These are phyloP conservation scores for Aphis gossypii DNA, from an alignment of 1,140 invertebrate species.

Conservation along the genomic window DNA sequence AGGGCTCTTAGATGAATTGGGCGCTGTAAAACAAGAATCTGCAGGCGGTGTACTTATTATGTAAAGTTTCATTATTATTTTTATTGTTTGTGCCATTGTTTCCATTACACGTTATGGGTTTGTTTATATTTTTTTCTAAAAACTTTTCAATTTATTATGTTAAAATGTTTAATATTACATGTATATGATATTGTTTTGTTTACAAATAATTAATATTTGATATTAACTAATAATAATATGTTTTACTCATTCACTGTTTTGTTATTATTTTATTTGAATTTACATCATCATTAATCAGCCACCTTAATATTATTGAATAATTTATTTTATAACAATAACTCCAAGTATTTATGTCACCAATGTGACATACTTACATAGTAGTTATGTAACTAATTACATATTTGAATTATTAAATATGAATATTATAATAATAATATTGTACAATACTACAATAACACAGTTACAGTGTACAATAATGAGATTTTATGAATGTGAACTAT, in stretches of 20 bases:
- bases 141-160: neutral
- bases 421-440: neutral
- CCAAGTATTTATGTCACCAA: neutral
- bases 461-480: neutral
- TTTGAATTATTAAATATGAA: too few species aligned
- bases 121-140: neutral
- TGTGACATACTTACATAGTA: neutral
- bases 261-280: neutral
- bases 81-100: slow-evolving; percentile 46
- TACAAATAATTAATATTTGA: slow-evolving; percentile 10
- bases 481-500: neutral
- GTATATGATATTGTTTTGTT: slow-evolving; percentile 24
- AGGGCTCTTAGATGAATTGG: slow-evolving; percentile 75
- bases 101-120: neutral
- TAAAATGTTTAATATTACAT: neutral
- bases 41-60: slow-evolving; percentile 16
- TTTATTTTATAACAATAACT: neutral
- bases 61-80: neutral
- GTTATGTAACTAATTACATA: neutral
- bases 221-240: neutral
- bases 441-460: neutral
- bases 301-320: neutral
- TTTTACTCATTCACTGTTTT: neutral
- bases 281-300: neutral
- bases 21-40: slow-evolving; percentile 70